Evolutionary conservation across 2,888 invertebrate genomes (phyloP), one percentile per base, ranked within the genome.

Genomic region (Andrena bicolor): DNA sequence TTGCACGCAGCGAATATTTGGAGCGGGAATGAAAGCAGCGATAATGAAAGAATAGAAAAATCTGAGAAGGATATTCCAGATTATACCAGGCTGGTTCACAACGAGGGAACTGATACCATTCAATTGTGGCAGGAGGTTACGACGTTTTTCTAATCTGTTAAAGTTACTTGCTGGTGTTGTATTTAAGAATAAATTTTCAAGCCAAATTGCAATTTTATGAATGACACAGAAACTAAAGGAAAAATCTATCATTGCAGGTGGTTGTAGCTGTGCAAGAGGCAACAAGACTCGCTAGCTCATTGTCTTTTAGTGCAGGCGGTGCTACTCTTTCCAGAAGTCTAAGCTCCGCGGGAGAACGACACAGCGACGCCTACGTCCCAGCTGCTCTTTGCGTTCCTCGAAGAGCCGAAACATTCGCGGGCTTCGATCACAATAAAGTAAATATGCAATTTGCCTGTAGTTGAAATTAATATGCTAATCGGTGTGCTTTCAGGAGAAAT

Each of bases 391-490:
- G 92, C 63, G 90, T 94, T 35, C 99, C 99, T 23, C 97, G 98
- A 89, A 95, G 99, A 41, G 99, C 99, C 0, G 99, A 99, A 94
- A 99, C 99, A 3, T 99, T 99, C 94, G 98, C 98, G 1, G 99
- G 99, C 8, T 99, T 99, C 92, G 99, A 99, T 94, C 94, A 94
- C 85, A 94, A 91, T 84, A 94, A 92, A 88, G 94, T 92, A 89
- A 75, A 70, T 85, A 51, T 5, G 63, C 26, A 28, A 60, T 49
- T 23, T 8, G 8, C n/a, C 20, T n/a, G 0, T 2, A 23, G 4
- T 28, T 20, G 8, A 23, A 66, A 23, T 16, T 7, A 13, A 32
- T 20, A 23, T 53, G 48, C 8, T 58, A 41, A 41, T 16, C 41
- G 16, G 41, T 16, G 13, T 41, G 41, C 5, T 56, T 51, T 61